Evolutionary conservation across 2,113 vertebrate genomes (phyloP), one percentile per base, ranked within the genome.

Genomic region (Albula goreensis): DNA sequence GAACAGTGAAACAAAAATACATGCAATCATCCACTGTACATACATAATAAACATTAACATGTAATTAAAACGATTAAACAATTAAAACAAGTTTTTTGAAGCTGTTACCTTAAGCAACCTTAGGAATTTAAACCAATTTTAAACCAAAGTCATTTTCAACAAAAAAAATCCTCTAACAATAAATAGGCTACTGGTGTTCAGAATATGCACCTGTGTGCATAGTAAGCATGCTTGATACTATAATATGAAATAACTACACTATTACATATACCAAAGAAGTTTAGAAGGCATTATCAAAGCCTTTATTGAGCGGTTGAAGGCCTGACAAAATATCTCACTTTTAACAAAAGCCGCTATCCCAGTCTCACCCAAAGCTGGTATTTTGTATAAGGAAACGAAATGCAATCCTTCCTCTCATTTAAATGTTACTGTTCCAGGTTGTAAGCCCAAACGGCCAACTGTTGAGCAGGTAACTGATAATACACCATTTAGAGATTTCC

Each of bases 401-500:
- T 31, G 15, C 60, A 48, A 86, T 48, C 63, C 84, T 41, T 53
- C 17, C 13, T 57, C 5, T 3, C 52, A 60, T 48, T 80, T 83
- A 83, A 63, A 80, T 22, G 2, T 17, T 41, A 70, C 15, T 63
- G 12, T 83, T 74, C 49, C 15, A 80, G 49, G 10, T 87, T 50
- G 53, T 51, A 87, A 83, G 41, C 52, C 41, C 52, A 13, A 77
- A 83, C 11, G 56, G 56, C 60, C 70, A 50, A n/a, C 22, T 78
- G 12, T 83, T 57, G 50, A 60, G 8, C 22, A 51, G 25, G 86
- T 84, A 50, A 87, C 53, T 50, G 77, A 66, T 87, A 79, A 80
- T 52, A 10, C 74, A 50, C 82, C 22, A 22, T 83, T 80, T 15
- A 83, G 53, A 51, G 56, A 80, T 49, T 66, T n/a, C n/a, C 25